These are phyloP conservation scores for Craterocephalus amniculus DNA, from an alignment of 2,797 vertebrate species.

Conservation along the genomic window DNA sequence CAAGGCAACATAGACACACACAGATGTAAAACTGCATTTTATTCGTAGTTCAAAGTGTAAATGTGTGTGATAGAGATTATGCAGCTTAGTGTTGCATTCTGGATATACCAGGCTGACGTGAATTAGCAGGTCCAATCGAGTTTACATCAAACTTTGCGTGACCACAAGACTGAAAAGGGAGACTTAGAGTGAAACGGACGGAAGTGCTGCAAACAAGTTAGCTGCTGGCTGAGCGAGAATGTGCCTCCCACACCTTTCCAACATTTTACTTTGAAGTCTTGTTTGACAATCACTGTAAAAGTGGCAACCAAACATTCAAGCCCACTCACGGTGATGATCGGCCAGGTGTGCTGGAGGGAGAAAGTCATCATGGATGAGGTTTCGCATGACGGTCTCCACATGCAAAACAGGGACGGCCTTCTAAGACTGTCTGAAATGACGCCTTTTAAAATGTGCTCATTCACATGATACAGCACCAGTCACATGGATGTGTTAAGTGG, in stretches of 20 bases:
- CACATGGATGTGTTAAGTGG: too few species aligned
- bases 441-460: neutral
- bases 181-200: neutral
- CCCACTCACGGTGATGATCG: neutral
- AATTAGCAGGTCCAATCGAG: neutral
- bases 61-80: neutral
- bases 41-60: too few species aligned
- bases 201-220: neutral
- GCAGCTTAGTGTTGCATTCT: neutral
- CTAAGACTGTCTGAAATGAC: neutral
- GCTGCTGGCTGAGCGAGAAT: neutral
- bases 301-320: neutral
- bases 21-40: neutral
- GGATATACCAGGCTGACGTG: neutral
- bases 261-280: neutral
- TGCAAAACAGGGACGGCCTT: neutral
- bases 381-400: neutral
- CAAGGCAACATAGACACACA: neutral
- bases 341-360: neutral
- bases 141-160: neutral
- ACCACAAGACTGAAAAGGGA: neutral
- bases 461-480: neutral
- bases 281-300: neutral
- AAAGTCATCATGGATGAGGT: neutral
- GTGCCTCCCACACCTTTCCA: neutral